Conservation (phyloP, 2,113 vertebrate genomes). For the Todiramphus chloris region DNA sequence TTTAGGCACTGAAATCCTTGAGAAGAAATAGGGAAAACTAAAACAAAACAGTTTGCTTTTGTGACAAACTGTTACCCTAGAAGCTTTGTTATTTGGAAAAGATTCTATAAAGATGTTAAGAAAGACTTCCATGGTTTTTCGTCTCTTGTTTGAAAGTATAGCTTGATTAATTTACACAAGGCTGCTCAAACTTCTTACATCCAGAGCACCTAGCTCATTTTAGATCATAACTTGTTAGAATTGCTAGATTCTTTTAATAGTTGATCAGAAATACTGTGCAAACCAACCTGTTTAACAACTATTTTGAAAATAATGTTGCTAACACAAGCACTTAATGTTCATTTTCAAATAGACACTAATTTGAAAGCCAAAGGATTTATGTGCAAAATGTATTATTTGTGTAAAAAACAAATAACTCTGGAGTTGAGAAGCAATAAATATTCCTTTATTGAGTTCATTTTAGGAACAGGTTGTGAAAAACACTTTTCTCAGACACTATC, state of each 20-base stretch:
- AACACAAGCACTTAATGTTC: neutral
- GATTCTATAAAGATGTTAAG: neutral
- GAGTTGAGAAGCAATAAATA: neutral
- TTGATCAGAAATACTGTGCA: neutral
- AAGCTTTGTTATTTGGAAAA: neutral
- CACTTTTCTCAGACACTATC: neutral
- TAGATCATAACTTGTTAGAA: neutral
- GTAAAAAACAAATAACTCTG: neutral
- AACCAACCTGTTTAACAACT: neutral
- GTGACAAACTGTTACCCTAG: neutral
- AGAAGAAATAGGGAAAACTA: neutral
- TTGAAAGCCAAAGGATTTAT: neutral
- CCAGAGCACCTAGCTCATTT: neutral
- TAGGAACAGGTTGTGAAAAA: neutral
- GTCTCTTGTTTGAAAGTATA: neutral
- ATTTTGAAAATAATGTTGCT: neutral
- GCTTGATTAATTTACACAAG: neutral
- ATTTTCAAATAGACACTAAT: neutral
- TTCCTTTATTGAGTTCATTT: neutral
- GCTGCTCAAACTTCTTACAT: neutral
- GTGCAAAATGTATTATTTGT: neutral
- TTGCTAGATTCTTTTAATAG: neutral
- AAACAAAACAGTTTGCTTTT: rapidly evolving
- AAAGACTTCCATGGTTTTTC: neutral
- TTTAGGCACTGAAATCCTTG: neutral